Evolutionary conservation across 2,888 invertebrate species (phyloP).

Genomic region (Tuberolachnus salignus): DNA sequence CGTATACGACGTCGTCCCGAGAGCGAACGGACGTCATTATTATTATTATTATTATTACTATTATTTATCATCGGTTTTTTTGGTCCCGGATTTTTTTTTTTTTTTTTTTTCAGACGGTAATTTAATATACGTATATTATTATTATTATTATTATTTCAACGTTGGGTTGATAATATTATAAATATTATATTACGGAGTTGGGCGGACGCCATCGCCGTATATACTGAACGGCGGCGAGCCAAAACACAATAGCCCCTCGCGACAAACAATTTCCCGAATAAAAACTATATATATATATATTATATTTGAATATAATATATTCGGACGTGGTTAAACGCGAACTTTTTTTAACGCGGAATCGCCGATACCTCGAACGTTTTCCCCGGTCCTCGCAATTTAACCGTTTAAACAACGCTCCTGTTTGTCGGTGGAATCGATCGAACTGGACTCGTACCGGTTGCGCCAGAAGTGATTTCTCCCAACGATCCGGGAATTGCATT

Average conservation of each 20-base stretch:
- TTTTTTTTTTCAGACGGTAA: too few species aligned
- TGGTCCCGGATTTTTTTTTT: too few species aligned
- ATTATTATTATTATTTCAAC: constrained; percentile 4
- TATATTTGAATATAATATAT: too few species aligned
- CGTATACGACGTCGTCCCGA: not conserved
- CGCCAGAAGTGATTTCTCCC: too few species aligned
- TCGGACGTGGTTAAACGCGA: too few species aligned
- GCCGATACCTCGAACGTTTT: too few species aligned
- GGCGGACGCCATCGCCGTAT: constrained; percentile 11
- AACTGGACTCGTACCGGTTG: too few species aligned
- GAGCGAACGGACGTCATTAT: not conserved
- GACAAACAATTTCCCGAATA: constrained; percentile 22
- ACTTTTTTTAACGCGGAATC: too few species aligned
- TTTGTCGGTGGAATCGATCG: not conserved
- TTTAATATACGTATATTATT: too few species aligned
- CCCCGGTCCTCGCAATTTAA: too few species aligned
- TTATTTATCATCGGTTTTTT: constrained; percentile 13
- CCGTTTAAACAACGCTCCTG: too few species aligned
- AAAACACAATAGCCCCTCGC: not conserved
- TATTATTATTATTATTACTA: too few species aligned
- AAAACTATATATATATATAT: constrained; percentile 7
- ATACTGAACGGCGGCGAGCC: constrained; percentile 20
- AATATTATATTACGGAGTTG: constrained; percentile 2
- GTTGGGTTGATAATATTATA: not conserved
- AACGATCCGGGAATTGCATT: not conserved